Conservation (phyloP, 2,888 invertebrate species). For the Ashinkailepas kermadecensis region DNA sequence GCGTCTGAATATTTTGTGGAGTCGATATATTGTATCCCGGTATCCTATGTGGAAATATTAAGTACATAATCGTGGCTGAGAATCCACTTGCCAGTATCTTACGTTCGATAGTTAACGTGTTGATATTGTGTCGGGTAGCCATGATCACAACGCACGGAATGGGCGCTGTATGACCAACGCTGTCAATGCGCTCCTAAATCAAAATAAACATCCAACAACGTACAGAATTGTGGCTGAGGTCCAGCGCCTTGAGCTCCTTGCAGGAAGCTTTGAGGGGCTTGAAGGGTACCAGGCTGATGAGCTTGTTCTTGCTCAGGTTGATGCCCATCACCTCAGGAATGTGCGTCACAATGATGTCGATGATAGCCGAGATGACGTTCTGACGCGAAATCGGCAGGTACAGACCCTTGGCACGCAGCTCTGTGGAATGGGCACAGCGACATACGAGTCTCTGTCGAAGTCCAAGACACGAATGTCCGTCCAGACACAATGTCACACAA, state of each 20-base stretch:
- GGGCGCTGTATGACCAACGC: too few relatives aligned
- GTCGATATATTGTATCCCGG: too few relatives aligned
- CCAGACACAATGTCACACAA: too few relatives aligned
- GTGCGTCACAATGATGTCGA: constrained; percentile 72
- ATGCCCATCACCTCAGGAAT: constrained; percentile 74
- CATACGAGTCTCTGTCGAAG: not conserved
- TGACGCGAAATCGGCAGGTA: constrained; percentile 69
- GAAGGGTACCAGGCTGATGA: constrained; percentile 60
- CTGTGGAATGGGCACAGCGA: constrained; percentile 43
- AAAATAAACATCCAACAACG: constrained; percentile 34
- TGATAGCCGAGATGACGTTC: constrained; percentile 59
- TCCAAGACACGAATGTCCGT: too few relatives aligned
- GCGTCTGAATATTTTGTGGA: too few relatives aligned
- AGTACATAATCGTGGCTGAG: too few relatives aligned
- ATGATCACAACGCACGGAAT: too few relatives aligned
- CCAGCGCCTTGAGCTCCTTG: constrained; percentile 64
- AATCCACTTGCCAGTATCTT: too few relatives aligned
- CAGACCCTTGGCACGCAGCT: constrained; percentile 53
- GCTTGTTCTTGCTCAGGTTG: constrained; percentile 70
- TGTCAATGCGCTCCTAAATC: too few relatives aligned
- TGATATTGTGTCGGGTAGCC: too few relatives aligned
- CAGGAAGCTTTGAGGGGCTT: constrained; percentile 58
- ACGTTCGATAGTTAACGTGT: too few relatives aligned
- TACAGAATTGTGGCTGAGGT: constrained; percentile 74
- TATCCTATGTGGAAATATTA: too few relatives aligned